Evolutionary conservation across 1,140 invertebrate genomes (phyloP).

Genomic region (Penaeus indicus): DNA sequence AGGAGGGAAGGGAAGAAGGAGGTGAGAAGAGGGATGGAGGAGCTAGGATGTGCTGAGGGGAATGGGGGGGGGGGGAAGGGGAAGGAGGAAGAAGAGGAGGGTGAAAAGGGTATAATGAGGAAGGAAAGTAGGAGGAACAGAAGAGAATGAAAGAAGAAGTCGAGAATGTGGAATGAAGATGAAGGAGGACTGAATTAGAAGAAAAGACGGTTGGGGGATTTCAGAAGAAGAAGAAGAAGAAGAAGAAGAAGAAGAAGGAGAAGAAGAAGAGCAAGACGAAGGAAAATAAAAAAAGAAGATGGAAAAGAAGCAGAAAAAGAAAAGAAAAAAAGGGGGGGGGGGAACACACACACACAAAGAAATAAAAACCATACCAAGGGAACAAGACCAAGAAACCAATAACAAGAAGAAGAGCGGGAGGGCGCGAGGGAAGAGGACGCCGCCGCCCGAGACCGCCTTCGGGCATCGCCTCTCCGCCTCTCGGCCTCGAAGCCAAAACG

Average conservation of each 20-base stretch:
- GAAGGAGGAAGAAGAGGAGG: not conserved
- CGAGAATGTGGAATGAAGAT: not conserved
- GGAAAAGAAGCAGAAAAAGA: not conserved
- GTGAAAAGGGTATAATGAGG: not conserved
- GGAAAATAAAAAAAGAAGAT: not conserved
- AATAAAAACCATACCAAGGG: not conserved
- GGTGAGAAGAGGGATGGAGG: not conserved
- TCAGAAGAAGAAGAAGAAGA: not conserved
- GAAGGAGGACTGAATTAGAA: not conserved
- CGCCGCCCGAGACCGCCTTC: not conserved
- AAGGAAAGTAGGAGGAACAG: not conserved
- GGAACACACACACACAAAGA: not conserved
- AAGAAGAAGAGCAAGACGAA: not conserved
- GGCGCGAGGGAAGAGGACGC: not conserved
- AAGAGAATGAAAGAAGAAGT: not conserved
- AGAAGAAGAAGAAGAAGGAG: not conserved
- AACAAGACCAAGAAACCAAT: not conserved
- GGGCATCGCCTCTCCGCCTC: not conserved
- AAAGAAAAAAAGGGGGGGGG: not conserved
- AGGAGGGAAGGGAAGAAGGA: not conserved
- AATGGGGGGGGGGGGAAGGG: not conserved
- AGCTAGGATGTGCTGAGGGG: not conserved
- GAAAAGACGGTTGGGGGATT: not conserved
- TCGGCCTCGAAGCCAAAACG: no score
- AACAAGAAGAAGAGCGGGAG: constrained; percentile 1